These are phyloP conservation scores for Tetropium fuscum DNA, from an alignment of 2,888 invertebrate species.

Conservation along the genomic window DNA sequence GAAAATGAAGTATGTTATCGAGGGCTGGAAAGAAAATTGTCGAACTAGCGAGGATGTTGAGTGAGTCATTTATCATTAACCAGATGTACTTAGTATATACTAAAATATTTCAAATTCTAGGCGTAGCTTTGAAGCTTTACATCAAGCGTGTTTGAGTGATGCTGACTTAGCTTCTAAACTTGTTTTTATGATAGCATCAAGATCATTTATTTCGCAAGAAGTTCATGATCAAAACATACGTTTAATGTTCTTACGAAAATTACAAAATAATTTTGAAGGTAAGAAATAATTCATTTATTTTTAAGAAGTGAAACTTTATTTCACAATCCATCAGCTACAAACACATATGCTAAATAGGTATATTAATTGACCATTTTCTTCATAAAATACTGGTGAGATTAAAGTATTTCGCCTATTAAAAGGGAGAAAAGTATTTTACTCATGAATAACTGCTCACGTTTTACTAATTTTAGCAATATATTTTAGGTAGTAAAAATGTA, in stretches of 20 bases:
- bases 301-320: neutral
- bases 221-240: conserved; percentile 50
- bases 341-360: no score
- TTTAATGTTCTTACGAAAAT: conserved; percentile 53
- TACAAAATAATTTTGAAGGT: conserved; percentile 61
- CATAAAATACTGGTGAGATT: no score
- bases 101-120: conserved; percentile 42
- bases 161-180: conserved; percentile 57
- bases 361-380: no score
- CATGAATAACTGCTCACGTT: no score
- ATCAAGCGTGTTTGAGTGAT: conserved; percentile 57
- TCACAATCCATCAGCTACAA: no score
- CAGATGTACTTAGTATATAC: neutral
- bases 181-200: conserved; percentile 57
- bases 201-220: conserved; percentile 54
- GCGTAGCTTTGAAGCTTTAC: conserved; percentile 56
- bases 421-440: no score
- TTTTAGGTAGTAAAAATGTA: conserved; percentile 45
- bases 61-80: neutral
- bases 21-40: conserved; percentile 57
- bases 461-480: no score
- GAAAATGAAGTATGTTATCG: conserved; percentile 58
- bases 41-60: conserved; percentile 47
- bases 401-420: no score
- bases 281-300: conserved; percentile 16